A percentile compares a stretch with the other conserved stretches of the same genome.
These are phyloP conservation scores for Galerucella nymphaeae DNA, from an alignment of 2,888 invertebrate species.

Conservation along the genomic window DNA sequence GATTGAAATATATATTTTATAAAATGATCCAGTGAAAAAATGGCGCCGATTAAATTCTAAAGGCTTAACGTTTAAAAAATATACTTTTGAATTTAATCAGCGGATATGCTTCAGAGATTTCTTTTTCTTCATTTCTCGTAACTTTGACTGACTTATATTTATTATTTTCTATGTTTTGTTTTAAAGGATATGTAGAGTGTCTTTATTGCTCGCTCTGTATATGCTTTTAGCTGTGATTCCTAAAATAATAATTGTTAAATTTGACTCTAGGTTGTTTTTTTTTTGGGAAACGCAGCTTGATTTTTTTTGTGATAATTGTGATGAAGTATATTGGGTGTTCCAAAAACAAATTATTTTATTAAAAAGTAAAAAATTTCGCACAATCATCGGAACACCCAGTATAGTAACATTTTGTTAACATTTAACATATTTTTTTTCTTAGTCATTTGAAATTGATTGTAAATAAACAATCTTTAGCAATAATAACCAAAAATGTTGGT, in stretches of 20 bases:
- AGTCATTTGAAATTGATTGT: background rate
- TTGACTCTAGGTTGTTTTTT: too few relatives aligned
- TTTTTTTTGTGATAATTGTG: constrained; percentile 22
- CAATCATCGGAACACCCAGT: constrained; percentile 12
- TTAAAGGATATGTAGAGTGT: background rate
- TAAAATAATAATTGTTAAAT: background rate
- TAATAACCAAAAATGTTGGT: background rate
- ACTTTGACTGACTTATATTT: constrained; percentile 32
- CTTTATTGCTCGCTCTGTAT: background rate
- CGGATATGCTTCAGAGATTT: constrained; percentile 24
- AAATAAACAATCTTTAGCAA: background rate
- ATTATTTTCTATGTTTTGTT: constrained; percentile 2
- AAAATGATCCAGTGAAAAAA: background rate
- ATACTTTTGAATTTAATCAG: constrained; percentile 8
- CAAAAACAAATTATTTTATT: background rate
- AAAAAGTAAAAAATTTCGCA: background rate
- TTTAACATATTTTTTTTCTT: constrained; percentile 26
- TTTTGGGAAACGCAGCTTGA: background rate
- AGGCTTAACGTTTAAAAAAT: background rate
- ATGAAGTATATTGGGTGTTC: constrained; percentile 22
- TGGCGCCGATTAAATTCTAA: background rate
- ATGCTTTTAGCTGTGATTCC: background rate
- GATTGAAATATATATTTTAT: background rate
- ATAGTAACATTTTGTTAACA: constrained; percentile 30
- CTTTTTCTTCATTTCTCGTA: constrained; percentile 13